These are phyloP conservation scores for Morone chrysops DNA, from an alignment of 2,113 vertebrate species.

Conservation along the genomic window DNA sequence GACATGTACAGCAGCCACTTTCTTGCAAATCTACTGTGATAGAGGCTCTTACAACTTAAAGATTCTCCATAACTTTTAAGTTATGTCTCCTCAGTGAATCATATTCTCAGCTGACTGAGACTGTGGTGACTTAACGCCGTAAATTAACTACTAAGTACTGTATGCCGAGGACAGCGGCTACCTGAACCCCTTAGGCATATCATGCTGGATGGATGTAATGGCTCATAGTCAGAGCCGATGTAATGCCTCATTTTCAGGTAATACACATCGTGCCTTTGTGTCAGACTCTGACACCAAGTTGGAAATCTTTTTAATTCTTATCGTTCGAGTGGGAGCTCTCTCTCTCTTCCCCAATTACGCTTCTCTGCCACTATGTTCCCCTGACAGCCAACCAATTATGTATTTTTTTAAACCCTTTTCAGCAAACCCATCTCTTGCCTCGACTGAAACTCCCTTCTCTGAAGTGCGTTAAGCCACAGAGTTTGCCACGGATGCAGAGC, in stretches of 20 bases:
- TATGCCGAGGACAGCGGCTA: constrained; percentile 1
- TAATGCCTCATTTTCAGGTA: constrained; percentile 57
- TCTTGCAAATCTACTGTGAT: neutral
- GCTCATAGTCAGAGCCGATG: constrained; percentile 30
- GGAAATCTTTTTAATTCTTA: constrained; percentile 55
- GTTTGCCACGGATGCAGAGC: constrained; percentile 49
- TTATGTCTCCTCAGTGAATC: neutral
- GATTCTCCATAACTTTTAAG: neutral
- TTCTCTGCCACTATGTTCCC: constrained; percentile 46
- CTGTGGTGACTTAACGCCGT: neutral
- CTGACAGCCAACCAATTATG: constrained; percentile 66
- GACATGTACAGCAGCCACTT: neutral
- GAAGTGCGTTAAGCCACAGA: constrained; percentile 53
- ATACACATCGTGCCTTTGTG: constrained; percentile 37
- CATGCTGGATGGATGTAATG: constrained; percentile 39
- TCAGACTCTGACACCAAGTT: constrained; percentile 36
- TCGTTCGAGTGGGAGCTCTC: constrained; percentile 38
- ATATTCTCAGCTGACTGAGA: no score
- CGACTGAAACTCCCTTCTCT: constrained; percentile 34
- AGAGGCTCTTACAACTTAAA: neutral
- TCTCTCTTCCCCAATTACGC: constrained; percentile 44
- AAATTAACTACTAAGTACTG: constrained; percentile 9
- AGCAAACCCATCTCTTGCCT: constrained; percentile 41
- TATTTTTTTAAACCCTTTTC: constrained; percentile 57
- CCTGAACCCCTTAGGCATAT: constrained; percentile 27